Percentiles rank a stretch among this genome's conserved stretches.
Conservation (phyloP, 2,797 vertebrate species). For the Hippopotamyrus pictus region DNA sequence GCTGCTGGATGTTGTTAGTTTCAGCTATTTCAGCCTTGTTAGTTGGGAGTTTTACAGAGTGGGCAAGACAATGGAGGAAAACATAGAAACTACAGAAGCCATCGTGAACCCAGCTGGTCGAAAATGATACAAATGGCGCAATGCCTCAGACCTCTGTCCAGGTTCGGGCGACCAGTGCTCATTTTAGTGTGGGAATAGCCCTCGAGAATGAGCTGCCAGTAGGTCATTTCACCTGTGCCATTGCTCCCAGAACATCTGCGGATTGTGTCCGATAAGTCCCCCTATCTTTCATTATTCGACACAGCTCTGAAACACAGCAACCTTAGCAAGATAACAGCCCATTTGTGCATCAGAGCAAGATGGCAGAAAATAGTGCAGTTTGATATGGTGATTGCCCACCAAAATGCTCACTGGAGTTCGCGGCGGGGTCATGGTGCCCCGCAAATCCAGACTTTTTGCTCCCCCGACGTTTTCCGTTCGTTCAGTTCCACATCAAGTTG, state of each 20-base stretch:
- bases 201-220: not conserved
- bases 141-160: not conserved
- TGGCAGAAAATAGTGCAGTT: not conserved
- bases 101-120: not conserved
- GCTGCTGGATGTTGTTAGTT: not conserved
- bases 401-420: not conserved
- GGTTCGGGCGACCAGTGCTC: not conserved
- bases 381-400: not conserved
- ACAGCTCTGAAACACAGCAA: not conserved
- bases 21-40: not conserved
- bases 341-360: slow-evolving; percentile 7
- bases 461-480: not conserved
- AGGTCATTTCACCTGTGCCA: not conserved
- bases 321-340: not conserved
- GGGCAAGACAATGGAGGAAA: not conserved
- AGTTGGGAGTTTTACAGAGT: not conserved
- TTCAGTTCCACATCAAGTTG: not conserved
- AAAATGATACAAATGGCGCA: not conserved
- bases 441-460: not conserved
- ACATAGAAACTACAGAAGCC: not conserved
- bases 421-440: not conserved
- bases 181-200: not conserved
- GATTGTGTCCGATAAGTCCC: not conserved
- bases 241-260: not conserved
- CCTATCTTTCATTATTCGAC: not conserved